Evolutionary conservation across 2,797 vertebrate species (phyloP).

Genomic region (Chrysolophus pictus): DNA sequence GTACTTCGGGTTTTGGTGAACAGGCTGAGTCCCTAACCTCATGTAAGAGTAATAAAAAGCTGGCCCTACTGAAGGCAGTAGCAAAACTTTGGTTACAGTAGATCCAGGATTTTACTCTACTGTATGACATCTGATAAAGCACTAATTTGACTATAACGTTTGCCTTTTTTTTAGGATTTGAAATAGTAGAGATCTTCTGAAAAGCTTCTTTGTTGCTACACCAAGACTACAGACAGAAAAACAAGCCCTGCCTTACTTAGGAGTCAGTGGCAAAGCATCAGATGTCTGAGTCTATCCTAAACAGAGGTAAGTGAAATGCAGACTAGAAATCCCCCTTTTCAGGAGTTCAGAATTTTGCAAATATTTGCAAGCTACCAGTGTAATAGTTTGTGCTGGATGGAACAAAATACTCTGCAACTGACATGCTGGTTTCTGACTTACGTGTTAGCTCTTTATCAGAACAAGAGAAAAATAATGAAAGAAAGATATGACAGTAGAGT

Average conservation of each 20-base stretch:
- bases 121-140: not conserved
- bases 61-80: not conserved
- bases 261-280: not conserved
- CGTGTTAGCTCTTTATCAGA: not conserved
- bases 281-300: not conserved
- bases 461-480: not conserved
- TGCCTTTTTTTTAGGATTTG: not conserved
- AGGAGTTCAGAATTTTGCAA: not conserved
- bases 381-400: not conserved
- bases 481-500: not conserved
- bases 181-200: not conserved
- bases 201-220: fast-evolving
- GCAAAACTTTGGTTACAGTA: not conserved
- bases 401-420: not conserved
- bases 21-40: not conserved
- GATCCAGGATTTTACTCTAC: not conserved
- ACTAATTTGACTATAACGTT: not conserved
- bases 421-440: not conserved
- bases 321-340: not conserved
- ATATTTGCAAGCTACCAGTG: not conserved
- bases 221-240: not conserved
- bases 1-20: not conserved
- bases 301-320: not conserved
- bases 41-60: not conserved
- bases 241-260: not conserved